Conservation (phyloP, 2,797 vertebrate species). For the Glyptemys insculpta region DNA sequence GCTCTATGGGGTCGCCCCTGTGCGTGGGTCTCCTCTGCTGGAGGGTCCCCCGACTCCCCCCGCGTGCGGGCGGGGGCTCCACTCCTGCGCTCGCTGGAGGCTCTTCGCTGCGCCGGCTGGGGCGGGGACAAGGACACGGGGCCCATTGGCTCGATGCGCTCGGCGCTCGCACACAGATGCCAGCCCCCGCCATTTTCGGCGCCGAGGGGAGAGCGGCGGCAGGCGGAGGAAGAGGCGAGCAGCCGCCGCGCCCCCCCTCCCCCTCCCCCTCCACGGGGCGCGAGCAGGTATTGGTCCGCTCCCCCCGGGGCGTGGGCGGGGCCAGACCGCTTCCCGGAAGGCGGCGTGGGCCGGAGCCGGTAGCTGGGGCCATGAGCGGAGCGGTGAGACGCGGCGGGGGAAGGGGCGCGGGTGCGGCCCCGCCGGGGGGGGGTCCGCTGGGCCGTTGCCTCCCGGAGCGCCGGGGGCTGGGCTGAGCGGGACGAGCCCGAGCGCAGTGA, state of each 20-base stretch:
- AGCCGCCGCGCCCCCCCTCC: not conserved
- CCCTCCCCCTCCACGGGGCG: rapidly evolving
- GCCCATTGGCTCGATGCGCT: not conserved
- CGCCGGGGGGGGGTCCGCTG: not conserved
- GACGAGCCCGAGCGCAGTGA: not conserved
- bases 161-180: not conserved
- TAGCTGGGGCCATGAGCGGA: rapidly evolving
- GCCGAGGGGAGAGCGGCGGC: not conserved
- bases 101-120: too few relatives aligned
- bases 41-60: too few relatives aligned
- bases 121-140: not conserved
- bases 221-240: not conserved
- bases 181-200: not conserved
- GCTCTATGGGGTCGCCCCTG: not conserved
- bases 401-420: rapidly evolving
- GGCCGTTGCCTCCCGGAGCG: too few relatives aligned
- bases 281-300: constrained; percentile 12
- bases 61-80: too few relatives aligned
- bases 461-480: not conserved
- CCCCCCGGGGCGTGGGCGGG: not conserved
- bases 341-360: not conserved
- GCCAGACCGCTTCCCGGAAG: not conserved
- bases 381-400: not conserved
- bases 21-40: too few relatives aligned
- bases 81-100: too few relatives aligned